Evolutionary conservation across 2,888 invertebrate species (phyloP), one percentile per base, ranked within the genome.

Genomic region (Agapostemon virescens): DNA sequence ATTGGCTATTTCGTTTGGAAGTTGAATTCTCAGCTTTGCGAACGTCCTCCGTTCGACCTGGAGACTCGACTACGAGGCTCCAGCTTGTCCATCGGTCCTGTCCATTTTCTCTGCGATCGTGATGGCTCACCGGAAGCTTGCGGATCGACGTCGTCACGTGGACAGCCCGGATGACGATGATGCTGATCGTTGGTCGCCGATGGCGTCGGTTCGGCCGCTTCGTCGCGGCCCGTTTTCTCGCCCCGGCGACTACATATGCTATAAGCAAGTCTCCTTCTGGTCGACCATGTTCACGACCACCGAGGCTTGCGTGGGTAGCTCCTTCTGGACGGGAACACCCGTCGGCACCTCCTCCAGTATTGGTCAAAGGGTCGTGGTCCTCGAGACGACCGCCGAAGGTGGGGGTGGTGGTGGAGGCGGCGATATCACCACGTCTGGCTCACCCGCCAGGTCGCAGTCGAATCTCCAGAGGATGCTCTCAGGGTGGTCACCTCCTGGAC

Each of bases 341-440:
- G 91, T 92, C 71, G 92, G 92, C 81, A 91, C 91, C 90, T 92
- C 92, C 82, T 92, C 92, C 69, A 92, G 91, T 91, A 92, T 92
- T 85, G 92, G 92, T 92, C 92, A 92, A 89, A 92, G 92, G 77
- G 92, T 92, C 87, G 92, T 91, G 69, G 92, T 92, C 79, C 91
- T 89, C 84, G 92, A 90, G 68, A 90, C 89, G 40, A 90, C 87
- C 42, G 91, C 90, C 58, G 91, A 91, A 30, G 92, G 91, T 26
- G 90, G 88, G 11, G 90, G 88, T 6, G 90, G 90, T 20, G 91
- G 89, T 2, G 92, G 92, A 15, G 92, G 91, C 26, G 91, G 91
- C 15, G 92, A 92, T 80, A 92, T 91, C 79, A 92, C 90, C 81
- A 92, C 92, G 85, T 92, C 92, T 42, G 92, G 92, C 75, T 92